Base-by-base conservation (phyloP, 2,797 vertebrate species). In the Eremophila alpestris region DNA sequence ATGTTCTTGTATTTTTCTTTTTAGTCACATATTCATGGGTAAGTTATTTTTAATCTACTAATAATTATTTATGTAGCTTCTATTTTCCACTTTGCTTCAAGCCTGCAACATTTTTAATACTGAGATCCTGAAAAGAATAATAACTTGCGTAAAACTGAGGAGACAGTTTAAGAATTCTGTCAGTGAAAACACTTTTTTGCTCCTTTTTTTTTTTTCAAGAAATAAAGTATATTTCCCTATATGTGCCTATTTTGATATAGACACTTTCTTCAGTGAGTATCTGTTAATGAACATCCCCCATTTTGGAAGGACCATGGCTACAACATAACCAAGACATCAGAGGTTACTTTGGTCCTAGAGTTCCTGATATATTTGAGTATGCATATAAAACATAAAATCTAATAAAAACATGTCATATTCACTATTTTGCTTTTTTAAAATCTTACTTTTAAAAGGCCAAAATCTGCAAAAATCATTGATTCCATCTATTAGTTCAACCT, bases 21-120 rank as follows among this genome's bases (percentile, higher is more conserved):
- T n/a, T 5, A 40, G 69, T 20, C n/a, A 32, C 71, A 38, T 87
- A 94, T 96, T 95, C 41, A 87, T 87, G 48, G 65, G 49, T 87
- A 94, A 81, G 26, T 68, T 97, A 92, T 97, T 97, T 97, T 98
- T 96, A 96, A 86, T 88, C 41, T 92, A 77, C 36, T 67, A 91
- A 73, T 90, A 87, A 93, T 95, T 96, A 94, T 94, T 97, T 95
- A 80, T 83, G n/a, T 55, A 92, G 26, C 22, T 97, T 92, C 60
- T 94, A 34, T 96, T 97, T 92, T 93, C 52, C n/a, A 91, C 83
- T 84, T 83, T 82, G 7, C 67, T 96, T 87, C 55, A 91, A 73
- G 85, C 73, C 62, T 60, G 46, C 34, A 94, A 94, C 55, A 67
- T 41, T 84, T 82, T 49, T 83, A 76, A 87, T 51, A 77, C 38